These are phyloP conservation scores for Dufourea novaeangliae DNA, from an alignment of 1,140 invertebrate genomes.

Conservation along the genomic window DNA sequence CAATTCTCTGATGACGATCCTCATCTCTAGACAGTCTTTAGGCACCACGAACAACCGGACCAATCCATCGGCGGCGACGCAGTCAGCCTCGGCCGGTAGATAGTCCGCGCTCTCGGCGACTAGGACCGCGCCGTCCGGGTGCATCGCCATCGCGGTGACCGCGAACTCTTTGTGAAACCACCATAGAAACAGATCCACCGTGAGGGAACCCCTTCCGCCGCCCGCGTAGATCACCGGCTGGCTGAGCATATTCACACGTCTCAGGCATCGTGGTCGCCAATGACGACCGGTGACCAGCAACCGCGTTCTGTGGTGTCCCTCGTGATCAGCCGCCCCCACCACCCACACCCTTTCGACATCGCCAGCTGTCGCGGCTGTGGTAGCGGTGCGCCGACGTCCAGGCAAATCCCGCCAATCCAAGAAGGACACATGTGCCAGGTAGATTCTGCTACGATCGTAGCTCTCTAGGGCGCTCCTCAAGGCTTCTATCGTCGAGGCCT, in stretches of 20 bases:
- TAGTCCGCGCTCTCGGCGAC: slow-evolving; percentile 79
- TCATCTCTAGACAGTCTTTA: slow-evolving; percentile 71
- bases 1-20: slow-evolving; percentile 77
- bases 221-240: slow-evolving; percentile 83
- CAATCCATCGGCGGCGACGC: slow-evolving; percentile 76
- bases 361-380: not conserved
- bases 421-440: slow-evolving; percentile 79
- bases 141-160: slow-evolving; percentile 80
- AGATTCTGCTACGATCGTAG: slow-evolving; percentile 79
- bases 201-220: slow-evolving; percentile 80
- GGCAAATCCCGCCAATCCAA: slow-evolving; percentile 81
- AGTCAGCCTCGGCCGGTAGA: slow-evolving; percentile 74
- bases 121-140: slow-evolving; percentile 78
- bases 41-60: slow-evolving; percentile 76
- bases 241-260: slow-evolving; percentile 82
- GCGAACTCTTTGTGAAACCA: slow-evolving; percentile 83
- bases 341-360: slow-evolving; percentile 79
- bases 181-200: slow-evolving; percentile 82
- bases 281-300: slow-evolving; percentile 80
- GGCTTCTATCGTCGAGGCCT: slow-evolving; percentile 56
- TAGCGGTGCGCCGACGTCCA: slow-evolving; percentile 64
- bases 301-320: slow-evolving; percentile 80
- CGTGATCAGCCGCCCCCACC: slow-evolving; percentile 81
- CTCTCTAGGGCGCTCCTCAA: slow-evolving; percentile 70
- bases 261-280: slow-evolving; percentile 81